Conservation (phyloP, 2,113 vertebrate species). For the Neolamprologus tretocephalus region DNA sequence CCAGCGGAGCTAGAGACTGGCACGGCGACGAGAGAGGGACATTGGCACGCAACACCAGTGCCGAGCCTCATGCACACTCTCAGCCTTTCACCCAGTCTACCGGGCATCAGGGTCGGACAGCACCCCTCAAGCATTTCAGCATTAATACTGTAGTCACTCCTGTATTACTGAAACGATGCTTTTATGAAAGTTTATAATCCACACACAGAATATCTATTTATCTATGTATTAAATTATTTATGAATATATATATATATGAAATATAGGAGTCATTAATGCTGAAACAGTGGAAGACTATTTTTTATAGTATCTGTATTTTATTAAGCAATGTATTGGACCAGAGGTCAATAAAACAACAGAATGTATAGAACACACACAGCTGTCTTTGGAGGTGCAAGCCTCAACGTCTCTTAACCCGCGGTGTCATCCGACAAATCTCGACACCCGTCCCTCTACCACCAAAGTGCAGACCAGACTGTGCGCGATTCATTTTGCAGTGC, state of each 20-base stretch:
- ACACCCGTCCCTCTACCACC: conserved; percentile 35
- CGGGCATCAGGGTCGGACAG: conserved; percentile 41
- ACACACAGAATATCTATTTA: conserved; percentile 77
- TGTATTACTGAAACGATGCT: conserved; percentile 47
- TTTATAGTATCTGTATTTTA: conserved; percentile 77
- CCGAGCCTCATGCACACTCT: conserved; percentile 17
- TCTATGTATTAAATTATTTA: conserved; percentile 71
- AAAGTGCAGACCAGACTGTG: conserved; percentile 33
- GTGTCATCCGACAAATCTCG: background rate
- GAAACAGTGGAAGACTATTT: conserved; percentile 67
- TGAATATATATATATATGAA: conserved; percentile 40
- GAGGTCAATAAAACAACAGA: conserved; percentile 55
- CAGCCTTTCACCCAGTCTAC: conserved; percentile 50
- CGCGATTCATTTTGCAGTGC: background rate
- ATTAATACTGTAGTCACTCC: conserved; percentile 46
- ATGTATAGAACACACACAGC: conserved; percentile 65
- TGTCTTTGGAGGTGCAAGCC: conserved; percentile 45
- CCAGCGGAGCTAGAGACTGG: conserved; percentile 79
- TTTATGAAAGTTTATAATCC: conserved; percentile 75
- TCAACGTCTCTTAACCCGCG: conserved; percentile 14
- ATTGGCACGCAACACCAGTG: conserved; percentile 3
- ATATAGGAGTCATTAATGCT: conserved; percentile 46
- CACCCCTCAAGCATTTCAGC: conserved; percentile 27
- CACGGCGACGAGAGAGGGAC: background rate
- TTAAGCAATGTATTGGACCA: conserved; percentile 58